Conservation (phyloP, 2,113 vertebrate genomes). For the Trematomus loennbergii region DNA sequence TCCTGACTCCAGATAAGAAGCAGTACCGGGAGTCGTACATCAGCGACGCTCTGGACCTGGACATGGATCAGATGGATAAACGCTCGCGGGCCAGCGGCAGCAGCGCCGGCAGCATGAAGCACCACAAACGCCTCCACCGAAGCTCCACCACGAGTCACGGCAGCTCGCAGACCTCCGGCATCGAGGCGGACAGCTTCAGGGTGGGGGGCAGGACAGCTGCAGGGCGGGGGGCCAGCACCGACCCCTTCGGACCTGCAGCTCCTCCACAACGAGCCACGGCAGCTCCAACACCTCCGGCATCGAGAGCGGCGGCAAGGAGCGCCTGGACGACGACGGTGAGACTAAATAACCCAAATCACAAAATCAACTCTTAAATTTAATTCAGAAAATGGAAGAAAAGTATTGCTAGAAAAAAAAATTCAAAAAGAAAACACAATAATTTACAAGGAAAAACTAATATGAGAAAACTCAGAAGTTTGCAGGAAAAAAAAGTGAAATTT, state of each 20-base stretch:
- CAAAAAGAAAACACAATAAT: too few relatives aligned
- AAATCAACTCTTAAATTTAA: too few relatives aligned
- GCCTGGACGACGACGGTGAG: slow-evolving; percentile 94
- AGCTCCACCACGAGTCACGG: slow-evolving; percentile 93
- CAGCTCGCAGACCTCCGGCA: slow-evolving; percentile 97
- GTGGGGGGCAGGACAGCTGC: slow-evolving; percentile 83
- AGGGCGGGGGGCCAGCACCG: slow-evolving; percentile 82
- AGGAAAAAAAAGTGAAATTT: too few relatives aligned
- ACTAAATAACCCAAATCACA: too few relatives aligned
- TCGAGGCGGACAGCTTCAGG: slow-evolving; percentile 90
- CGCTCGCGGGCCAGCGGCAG: slow-evolving; percentile 94
- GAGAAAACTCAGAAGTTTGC: too few relatives aligned
- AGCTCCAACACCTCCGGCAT: slow-evolving; percentile 97
- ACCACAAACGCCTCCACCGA: slow-evolving; percentile 92
- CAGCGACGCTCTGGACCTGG: slow-evolving; percentile 95
- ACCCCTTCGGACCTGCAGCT: slow-evolving; percentile 92
- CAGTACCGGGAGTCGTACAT: slow-evolving; percentile 99
- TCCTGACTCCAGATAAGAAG: slow-evolving; percentile 90
- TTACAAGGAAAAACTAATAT: too few relatives aligned
- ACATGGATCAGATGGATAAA: slow-evolving; percentile 96
- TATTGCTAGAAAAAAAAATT: too few relatives aligned
- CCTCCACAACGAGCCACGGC: slow-evolving; percentile 93
- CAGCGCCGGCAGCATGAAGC: slow-evolving; percentile 90
- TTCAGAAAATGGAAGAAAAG: too few relatives aligned
- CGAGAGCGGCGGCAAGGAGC: slow-evolving; percentile 94